Evolutionary conservation across 2,113 vertebrate genomes (phyloP).

Genomic region (Brachypteracias leptosomus): DNA sequence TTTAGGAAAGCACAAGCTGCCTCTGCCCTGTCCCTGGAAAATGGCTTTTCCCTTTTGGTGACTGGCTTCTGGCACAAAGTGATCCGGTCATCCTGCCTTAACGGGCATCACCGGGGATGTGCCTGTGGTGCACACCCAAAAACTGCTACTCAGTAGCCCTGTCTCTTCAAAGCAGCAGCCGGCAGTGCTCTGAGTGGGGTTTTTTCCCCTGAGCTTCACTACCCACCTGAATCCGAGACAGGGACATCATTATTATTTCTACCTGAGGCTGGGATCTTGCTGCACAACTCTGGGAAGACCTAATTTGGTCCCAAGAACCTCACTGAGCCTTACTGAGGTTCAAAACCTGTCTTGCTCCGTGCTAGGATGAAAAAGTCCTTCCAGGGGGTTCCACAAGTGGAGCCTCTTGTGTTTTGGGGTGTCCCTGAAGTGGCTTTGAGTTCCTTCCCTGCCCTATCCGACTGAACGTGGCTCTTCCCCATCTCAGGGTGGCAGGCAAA

Average conservation of each 20-base stretch:
- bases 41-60: background rate
- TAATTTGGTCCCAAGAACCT: background rate
- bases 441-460: background rate
- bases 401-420: background rate
- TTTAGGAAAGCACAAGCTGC: background rate
- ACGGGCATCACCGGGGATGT: background rate
- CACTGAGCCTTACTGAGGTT: fast-evolving
- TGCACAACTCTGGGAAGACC: background rate
- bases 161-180: background rate
- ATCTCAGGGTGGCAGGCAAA: background rate
- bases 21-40: background rate
- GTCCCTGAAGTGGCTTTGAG: background rate
- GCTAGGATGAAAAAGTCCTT: background rate
- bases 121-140: background rate
- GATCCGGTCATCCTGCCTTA: background rate
- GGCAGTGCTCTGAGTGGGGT: background rate
- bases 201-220: background rate
- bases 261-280: background rate
- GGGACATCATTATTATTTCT: background rate
- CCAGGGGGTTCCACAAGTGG: background rate
- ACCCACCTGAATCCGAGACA: background rate
- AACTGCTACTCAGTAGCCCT: background rate
- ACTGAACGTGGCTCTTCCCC: background rate
- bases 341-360: background rate
- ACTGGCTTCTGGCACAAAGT: background rate